These are phyloP conservation scores for Chanos chanos DNA, from an alignment of 2,797 vertebrate species.

Conservation along the genomic window DNA sequence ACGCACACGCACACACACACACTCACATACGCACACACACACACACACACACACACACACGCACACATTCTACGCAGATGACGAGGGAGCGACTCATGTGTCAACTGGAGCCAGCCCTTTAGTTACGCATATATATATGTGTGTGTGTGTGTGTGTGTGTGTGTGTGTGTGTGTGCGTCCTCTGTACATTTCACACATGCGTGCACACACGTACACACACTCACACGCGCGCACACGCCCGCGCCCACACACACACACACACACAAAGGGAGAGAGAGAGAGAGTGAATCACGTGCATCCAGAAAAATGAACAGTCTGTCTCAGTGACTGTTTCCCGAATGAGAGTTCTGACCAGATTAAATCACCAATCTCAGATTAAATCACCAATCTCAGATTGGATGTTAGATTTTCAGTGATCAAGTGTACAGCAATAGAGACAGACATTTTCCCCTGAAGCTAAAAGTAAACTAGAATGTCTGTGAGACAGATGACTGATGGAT, in stretches of 20 bases:
- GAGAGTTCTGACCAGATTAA: too few relatives aligned
- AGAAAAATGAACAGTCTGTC: too few relatives aligned
- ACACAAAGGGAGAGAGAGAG: too few relatives aligned
- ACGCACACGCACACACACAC: slow-evolving; percentile 23
- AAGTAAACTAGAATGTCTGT: too few relatives aligned
- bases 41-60: slow-evolving; percentile 6
- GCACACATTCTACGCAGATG: slow-evolving; percentile 36
- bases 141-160: slow-evolving; percentile 17
- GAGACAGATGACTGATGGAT: too few relatives aligned
- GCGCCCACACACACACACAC: neutral
- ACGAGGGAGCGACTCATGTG: slow-evolving; percentile 39
- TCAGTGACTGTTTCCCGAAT: too few relatives aligned
- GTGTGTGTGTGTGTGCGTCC: slow-evolving; percentile 23
- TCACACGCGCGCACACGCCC: neutral
- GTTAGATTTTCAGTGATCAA: too few relatives aligned
- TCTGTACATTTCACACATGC: neutral
- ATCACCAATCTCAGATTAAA: too few relatives aligned
- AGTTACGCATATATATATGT: slow-evolving; percentile 35
- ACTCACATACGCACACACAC: slow-evolving; percentile 18
- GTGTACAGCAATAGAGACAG: too few relatives aligned
- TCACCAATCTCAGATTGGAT: too few relatives aligned
- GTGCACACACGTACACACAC: neutral
- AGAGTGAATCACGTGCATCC: too few relatives aligned
- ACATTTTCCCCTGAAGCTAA: too few relatives aligned
- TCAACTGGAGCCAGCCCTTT: slow-evolving; percentile 44